Conservation (phyloP, 2,888 invertebrate genomes). For the Rhaphigaster nebulosa region DNA sequence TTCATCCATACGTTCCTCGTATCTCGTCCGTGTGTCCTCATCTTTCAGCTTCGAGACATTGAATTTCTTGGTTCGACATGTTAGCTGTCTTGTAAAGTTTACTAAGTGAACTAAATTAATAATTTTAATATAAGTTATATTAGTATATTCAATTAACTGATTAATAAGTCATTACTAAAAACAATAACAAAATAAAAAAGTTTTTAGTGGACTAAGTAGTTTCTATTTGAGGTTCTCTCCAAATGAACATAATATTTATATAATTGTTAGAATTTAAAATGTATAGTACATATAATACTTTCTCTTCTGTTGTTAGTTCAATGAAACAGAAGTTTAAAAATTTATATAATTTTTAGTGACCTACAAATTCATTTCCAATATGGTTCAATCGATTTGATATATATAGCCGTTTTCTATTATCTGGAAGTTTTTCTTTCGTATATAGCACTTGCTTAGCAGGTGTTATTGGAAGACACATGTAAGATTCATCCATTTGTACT, state of each 20-base stretch:
- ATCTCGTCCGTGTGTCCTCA: too few species aligned
- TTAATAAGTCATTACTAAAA: too few species aligned
- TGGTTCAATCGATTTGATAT: conserved; percentile 56
- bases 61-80: too few species aligned
- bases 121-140: too few species aligned
- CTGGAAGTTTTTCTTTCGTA: conserved; percentile 57
- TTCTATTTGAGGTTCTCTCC: neutral
- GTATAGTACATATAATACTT: neutral
- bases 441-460: conserved; percentile 55
- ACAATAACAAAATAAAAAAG: too few species aligned
- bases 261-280: neutral
- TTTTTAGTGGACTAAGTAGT: neutral
- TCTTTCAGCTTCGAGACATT: too few species aligned
- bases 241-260: neutral
- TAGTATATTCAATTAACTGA: too few species aligned
- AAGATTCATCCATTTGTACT: neutral
- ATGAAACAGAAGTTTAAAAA: neutral
- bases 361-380: conserved; percentile 45
- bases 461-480: conserved; percentile 35
- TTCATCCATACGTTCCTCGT: too few species aligned
- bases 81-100: too few species aligned
- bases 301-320: neutral
- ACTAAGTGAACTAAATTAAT: too few species aligned
- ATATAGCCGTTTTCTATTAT: conserved; percentile 57
- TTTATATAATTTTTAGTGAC: neutral